Base-by-base conservation (phyloP, 64 coral and sea anemone species). In the Actinia tenebrosa region DNA sequence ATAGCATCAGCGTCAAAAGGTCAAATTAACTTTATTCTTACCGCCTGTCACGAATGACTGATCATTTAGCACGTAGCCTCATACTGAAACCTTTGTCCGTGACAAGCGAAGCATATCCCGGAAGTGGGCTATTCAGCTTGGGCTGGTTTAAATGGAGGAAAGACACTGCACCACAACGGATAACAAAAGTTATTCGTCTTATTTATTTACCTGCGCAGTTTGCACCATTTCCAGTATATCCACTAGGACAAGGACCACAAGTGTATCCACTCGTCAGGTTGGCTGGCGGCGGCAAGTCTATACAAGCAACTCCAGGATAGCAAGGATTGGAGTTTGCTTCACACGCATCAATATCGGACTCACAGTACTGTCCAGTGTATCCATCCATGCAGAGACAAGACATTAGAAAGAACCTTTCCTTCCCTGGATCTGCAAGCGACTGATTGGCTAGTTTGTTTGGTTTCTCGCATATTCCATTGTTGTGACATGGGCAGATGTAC, bases 341-440 rank as follows among this genome's bases (percentile, higher is more conserved):
- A 30, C 87, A 88, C 2, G 87, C 87, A 44, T 88, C 77, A 27
- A 88, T 23, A 9, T 88, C 71, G 16, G 71, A 43, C 30, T 80
- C 87, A 88, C 87, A 88, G 16, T 80, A 80, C 46, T 42, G 30
- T 58, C 87, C 87, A 19, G 87, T 88, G 60, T 86, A 86, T 19
- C 85, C 85, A 66, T 66, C 47, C 9, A 42, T 13, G 50, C 85
- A 86, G 14, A 20, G 9, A 52, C 85, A 86, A 15, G n/a, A 6
- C 62, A 86, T 64, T 25, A 47, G 4, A 4, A 71, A 45, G 61
- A 86, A 71, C 60, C 47, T 69, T 25, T 43, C 20, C n/a, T 46
- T 72, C 8, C 53, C 22, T 72, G 68, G 68, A 72, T 72, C 68
- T 16, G 44, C 46, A 16, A 45, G 19, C 3, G 53, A 37, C 66